Percentiles rank a stretch among this genome's conserved stretches.
Conservation (phyloP, 37 sponge, comb jelly and placozoan genomes). For the Aplysina aerophoba region DNA sequence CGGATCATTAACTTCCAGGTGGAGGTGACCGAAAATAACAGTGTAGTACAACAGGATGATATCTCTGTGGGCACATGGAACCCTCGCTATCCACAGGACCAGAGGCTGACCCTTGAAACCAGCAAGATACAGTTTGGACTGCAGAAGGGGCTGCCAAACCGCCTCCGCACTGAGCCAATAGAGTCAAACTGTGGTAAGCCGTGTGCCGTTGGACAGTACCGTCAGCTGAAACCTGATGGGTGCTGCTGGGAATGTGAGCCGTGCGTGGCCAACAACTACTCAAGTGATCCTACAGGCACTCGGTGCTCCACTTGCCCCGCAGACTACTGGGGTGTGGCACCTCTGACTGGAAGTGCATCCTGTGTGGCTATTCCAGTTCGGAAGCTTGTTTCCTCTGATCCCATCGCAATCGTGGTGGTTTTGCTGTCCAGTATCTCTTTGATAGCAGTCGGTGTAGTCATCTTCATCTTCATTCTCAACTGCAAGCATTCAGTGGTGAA, state of each 20-base stretch:
- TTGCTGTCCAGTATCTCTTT: constrained; percentile 55
- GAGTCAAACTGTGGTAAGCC: constrained; percentile 53
- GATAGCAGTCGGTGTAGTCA: constrained; percentile 28
- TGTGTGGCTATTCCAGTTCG: constrained; percentile 45
- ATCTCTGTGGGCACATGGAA: constrained; percentile 57
- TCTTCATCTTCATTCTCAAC: constrained; percentile 35
- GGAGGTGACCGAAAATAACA: neutral
- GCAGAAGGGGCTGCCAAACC: neutral
- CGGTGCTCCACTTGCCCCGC: constrained; percentile 63
- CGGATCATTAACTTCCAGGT: constrained; percentile 68
- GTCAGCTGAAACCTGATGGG: constrained; percentile 1
- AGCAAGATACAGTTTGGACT: constrained; percentile 63
- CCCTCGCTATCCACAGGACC: neutral
- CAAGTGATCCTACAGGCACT: neutral
- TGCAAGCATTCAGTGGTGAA: constrained; percentile 77
- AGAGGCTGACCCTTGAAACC: neutral
- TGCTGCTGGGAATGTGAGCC: constrained; percentile 82
- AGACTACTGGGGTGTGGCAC: constrained; percentile 69
- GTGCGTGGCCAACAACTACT: constrained; percentile 60
- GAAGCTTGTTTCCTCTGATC: constrained; percentile 31
- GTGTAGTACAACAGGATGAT: constrained; percentile 8
- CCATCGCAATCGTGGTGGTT: constrained; percentile 48
- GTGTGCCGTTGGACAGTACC: constrained; percentile 57
- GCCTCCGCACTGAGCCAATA: neutral
- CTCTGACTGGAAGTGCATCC: constrained; percentile 46